Evolutionary conservation across 2,797 vertebrate genomes (phyloP).

Genomic region (Anas bernieri): DNA sequence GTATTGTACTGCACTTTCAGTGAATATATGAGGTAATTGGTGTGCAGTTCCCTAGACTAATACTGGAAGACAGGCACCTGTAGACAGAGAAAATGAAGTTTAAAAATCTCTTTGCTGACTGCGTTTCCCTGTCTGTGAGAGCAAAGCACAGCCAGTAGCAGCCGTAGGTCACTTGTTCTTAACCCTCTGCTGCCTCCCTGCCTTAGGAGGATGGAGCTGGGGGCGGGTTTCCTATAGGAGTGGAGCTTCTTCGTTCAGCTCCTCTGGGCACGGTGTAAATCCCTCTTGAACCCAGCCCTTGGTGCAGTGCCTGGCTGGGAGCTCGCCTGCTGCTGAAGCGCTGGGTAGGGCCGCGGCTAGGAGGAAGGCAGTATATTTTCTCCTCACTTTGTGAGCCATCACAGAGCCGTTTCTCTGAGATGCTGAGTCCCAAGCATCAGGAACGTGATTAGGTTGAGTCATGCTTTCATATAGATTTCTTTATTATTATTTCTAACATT

Average conservation of each 20-base stretch:
- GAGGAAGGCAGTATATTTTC: background rate
- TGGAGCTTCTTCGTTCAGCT: background rate
- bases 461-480: background rate
- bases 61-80: slow-evolving; percentile 58
- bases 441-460: background rate
- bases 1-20: slow-evolving; percentile 68
- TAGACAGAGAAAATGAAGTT: slow-evolving; percentile 63
- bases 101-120: slow-evolving; percentile 55
- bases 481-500: slow-evolving; percentile 21
- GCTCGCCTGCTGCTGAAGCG: background rate
- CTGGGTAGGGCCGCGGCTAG: background rate
- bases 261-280: background rate
- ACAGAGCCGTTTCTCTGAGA: background rate
- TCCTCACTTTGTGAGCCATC: background rate
- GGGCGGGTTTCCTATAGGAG: background rate
- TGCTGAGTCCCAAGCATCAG: background rate
- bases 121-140: background rate
- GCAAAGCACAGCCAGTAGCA: slow-evolving; percentile 13
- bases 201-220: background rate
- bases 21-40: slow-evolving; percentile 71
- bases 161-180: background rate
- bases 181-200: background rate
- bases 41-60: slow-evolving; percentile 69
- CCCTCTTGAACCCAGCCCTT: background rate
- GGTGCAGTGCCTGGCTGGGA: fast-evolving